These are phyloP conservation scores for Otus sunia DNA, from an alignment of 2,113 vertebrate genomes.

Conservation along the genomic window DNA sequence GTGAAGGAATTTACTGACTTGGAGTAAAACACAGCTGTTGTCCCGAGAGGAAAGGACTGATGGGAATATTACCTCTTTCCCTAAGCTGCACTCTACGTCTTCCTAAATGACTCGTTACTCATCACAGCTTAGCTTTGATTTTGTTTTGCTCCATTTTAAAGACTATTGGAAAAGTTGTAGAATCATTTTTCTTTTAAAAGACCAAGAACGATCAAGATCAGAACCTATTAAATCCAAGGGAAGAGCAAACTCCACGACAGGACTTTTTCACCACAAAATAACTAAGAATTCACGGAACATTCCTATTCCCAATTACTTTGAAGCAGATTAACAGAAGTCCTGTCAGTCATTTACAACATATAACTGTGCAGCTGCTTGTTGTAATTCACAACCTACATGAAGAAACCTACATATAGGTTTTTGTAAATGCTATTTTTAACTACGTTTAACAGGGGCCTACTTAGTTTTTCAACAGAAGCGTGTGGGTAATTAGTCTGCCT, in stretches of 20 bases:
- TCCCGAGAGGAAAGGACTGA: not conserved
- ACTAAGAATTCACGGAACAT: not conserved
- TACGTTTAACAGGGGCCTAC: not conserved
- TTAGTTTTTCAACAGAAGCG: not conserved
- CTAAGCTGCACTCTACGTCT: not conserved
- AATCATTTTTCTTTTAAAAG: not conserved
- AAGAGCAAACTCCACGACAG: not conserved
- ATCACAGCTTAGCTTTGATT: not conserved
- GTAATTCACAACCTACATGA: not conserved
- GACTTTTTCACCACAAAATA: not conserved
- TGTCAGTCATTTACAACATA: not conserved
- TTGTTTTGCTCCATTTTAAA: not conserved
- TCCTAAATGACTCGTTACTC: not conserved
- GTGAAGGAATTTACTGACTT: not conserved
- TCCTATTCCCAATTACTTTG: not conserved
- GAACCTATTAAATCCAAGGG: not conserved
- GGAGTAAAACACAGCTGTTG: not conserved
- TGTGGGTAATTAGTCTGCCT: not conserved
- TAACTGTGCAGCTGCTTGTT: not conserved
- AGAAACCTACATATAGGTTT: not conserved
- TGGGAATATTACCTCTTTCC: not conserved
- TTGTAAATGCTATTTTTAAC: not conserved
- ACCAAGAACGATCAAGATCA: not conserved
- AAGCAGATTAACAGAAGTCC: not conserved
- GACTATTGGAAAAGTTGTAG: not conserved